A percentile compares a stretch with the other conserved stretches of the same genome.
phyloP scores from a whole-genome alignment of 2,113 vertebrate genomes.

The Excalfactoria chinensis region DNA sequence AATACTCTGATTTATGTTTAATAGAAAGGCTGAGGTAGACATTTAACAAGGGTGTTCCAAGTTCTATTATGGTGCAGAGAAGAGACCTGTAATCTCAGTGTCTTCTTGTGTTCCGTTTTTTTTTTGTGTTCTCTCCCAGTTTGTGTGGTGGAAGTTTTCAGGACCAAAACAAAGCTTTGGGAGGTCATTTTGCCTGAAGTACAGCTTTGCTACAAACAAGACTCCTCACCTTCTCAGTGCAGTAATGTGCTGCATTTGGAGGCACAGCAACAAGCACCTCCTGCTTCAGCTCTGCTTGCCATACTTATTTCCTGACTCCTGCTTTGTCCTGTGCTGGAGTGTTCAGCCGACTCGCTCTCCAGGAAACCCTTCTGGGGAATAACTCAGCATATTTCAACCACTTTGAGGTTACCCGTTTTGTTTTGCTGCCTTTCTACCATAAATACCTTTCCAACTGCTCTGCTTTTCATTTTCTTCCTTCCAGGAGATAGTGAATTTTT shows the following conservation, averaged over 20 bases:
- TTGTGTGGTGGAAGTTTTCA: background rate
- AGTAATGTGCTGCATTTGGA: background rate
- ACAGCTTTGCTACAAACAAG: background rate
- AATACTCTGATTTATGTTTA: background rate
- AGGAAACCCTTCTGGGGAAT: background rate
- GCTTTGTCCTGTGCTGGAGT: background rate
- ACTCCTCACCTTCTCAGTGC: background rate
- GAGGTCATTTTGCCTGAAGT: background rate
- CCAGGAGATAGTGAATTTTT: background rate
- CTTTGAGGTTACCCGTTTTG: background rate
- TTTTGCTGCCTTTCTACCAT: background rate
- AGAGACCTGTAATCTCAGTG: background rate
- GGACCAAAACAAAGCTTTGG: background rate
- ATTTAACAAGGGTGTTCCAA: background rate
- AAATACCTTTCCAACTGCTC: background rate
- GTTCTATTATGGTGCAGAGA: background rate
- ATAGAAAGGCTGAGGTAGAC: rapidly evolving
- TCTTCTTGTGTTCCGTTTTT: background rate
- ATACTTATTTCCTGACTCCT: background rate
- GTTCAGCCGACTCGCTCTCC: background rate
- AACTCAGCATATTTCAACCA: background rate
- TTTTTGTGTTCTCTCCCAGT: background rate
- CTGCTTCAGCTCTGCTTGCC: background rate
- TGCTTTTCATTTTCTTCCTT: background rate
- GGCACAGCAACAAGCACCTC: background rate